Base-by-base conservation (phyloP, 92 coral and sea anemone species). In the Epizoanthus rinbou region DNA sequence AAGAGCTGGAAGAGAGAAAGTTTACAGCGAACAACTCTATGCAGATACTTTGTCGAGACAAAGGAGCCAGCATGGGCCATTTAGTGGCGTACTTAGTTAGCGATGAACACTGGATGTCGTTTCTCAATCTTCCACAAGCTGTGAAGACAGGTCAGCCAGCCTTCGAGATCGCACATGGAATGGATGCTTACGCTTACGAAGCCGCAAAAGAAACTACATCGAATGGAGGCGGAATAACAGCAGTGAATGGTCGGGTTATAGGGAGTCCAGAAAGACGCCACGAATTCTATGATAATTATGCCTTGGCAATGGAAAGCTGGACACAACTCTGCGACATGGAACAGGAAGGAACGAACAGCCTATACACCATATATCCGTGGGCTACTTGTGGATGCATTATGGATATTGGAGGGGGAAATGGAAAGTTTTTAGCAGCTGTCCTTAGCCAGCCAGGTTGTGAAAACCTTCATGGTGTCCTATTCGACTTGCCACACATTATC, bases 1-100 rank as follows among this genome's bases (percentile, higher is more conserved):
- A 4, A 53, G 86, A 82, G 54, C 14, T 71, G 28, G 80, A 83
- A 6, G 65, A 57, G 70, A 83, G 57, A 31, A 75, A 39, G 53
- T 83, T 83, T 57, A 24, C 70, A 1, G 64, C 73, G 76, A 83
- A 83, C 45, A 71, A 28, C 28, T 64, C 69, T 4, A 71, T 83
- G 86, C 69, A 72, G 54, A 63, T 69, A 35, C 69, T 83, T 3
- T 39, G 86, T 8, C 41, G 59, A 58, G 80, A 83, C 86, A 57
- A 50, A 19, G 86, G 86, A 54, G 79, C 86, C 16, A 83, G 86
- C 50, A 35, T 83, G 22, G 86, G 86, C 13, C 86, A 83, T 19
- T 24, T 54, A n/a, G 64, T 83, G 8, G 47, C 58, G 18, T 33
- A 54, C n/a, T 23, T 24, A 31, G 41, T 65, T 13, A 65, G 70